Conservation (phyloP, 2,888 invertebrate species). For the Rhabditoides inermis region DNA sequence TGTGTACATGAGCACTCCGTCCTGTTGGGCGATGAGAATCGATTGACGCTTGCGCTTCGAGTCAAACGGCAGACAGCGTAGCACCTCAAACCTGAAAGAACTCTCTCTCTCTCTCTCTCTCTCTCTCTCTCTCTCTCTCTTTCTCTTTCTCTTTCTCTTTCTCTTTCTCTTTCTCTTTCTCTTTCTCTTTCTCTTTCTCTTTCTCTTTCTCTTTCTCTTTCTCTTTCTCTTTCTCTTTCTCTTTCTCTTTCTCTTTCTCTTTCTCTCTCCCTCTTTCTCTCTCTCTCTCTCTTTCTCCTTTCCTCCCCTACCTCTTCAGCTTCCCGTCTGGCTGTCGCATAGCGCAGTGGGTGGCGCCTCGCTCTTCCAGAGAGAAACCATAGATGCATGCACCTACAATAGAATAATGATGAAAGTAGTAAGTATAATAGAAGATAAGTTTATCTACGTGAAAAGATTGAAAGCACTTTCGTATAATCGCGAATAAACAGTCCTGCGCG, state of each 20-base stretch:
- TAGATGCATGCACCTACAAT: slow-evolving; percentile 30
- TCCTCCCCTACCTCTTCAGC: slow-evolving; percentile 11
- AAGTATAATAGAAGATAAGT: not conserved
- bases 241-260: not conserved
- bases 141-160: not conserved
- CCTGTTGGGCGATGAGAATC: slow-evolving; percentile 70
- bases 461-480: too few relatives aligned
- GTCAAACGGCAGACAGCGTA: slow-evolving; percentile 77
- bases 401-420: not conserved
- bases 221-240: not conserved
- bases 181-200: not conserved
- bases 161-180: not conserved
- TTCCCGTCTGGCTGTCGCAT: slow-evolving; percentile 57
- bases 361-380: slow-evolving; percentile 27
- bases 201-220: not conserved
- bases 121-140: not conserved
- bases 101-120: not conserved
- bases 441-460: not conserved
- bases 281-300: not conserved
- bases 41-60: slow-evolving; percentile 90
- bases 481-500: too few relatives aligned
- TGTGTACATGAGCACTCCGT: slow-evolving; percentile 57
- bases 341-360: slow-evolving; percentile 58
- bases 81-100: slow-evolving; percentile 47
- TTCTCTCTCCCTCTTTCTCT: not conserved